These are phyloP conservation scores for Poeciliopsis prolifica DNA, from an alignment of 2,113 vertebrate species.

Conservation along the genomic window DNA sequence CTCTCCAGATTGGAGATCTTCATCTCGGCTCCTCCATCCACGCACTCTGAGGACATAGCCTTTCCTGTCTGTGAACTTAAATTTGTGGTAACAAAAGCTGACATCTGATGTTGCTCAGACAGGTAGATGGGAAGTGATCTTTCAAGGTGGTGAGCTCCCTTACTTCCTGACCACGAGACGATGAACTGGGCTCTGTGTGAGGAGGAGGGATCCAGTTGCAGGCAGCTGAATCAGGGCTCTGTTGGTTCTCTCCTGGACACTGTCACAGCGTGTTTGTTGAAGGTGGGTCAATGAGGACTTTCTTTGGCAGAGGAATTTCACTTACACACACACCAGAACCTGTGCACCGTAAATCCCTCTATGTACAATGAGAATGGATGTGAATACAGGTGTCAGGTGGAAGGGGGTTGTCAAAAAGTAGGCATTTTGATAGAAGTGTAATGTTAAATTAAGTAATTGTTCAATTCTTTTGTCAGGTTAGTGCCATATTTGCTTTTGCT, in stretches of 20 bases:
- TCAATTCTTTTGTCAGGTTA: not conserved
- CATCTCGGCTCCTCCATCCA: conserved; percentile 26
- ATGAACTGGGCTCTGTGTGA: conserved; percentile 59
- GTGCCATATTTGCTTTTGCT: not conserved
- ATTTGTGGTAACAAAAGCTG: conserved; percentile 60
- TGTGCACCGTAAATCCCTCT: conserved; percentile 15
- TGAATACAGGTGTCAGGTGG: conserved; percentile 22
- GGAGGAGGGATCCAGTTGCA: conserved; percentile 76
- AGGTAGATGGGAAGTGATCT: conserved; percentile 72
- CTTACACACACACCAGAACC: conserved; percentile 43
- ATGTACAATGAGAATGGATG: conserved; percentile 45
- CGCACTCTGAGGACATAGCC: conserved; percentile 44
- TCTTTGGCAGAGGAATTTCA: conserved; percentile 78
- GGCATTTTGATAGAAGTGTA: not conserved
- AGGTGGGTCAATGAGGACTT: conserved; percentile 76
- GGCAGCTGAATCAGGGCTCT: conserved; percentile 77
- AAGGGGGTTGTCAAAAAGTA: conserved; percentile 16
- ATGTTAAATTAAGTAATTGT: conserved; percentile 1
- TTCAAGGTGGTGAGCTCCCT: conserved; percentile 65
- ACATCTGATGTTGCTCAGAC: conserved; percentile 55
- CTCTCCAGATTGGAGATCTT: conserved; percentile 33
- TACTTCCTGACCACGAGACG: conserved; percentile 63
- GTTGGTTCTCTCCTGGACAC: conserved; percentile 77
- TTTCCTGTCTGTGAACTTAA: conserved; percentile 54
- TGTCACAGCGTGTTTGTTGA: conserved; percentile 77